Evolutionary conservation across 1,140 invertebrate genomes (phyloP).

Genomic region (Hyles vespertilio): DNA sequence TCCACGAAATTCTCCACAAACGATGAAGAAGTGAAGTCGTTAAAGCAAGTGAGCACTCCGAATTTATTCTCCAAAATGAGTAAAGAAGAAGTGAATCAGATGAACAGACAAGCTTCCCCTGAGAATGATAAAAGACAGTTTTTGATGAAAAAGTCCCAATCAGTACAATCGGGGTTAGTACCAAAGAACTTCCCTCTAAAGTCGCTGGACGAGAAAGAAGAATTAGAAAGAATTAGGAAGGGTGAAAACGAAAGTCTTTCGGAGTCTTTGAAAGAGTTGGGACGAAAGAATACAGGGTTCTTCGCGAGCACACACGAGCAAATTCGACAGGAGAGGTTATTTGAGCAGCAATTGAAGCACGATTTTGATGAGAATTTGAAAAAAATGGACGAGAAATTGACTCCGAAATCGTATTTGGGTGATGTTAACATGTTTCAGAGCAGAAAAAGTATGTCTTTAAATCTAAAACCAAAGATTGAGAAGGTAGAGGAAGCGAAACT

Average conservation of each 20-base stretch:
- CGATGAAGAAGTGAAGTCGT: slow-evolving; percentile 47
- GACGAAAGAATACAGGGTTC: slow-evolving; percentile 66
- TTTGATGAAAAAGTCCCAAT: slow-evolving; percentile 69
- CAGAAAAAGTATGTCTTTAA: slow-evolving; percentile 56
- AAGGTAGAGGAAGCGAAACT: slow-evolving; percentile 32
- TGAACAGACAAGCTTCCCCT: slow-evolving; percentile 27
- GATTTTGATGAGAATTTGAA: slow-evolving; percentile 71
- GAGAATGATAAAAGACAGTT: slow-evolving; percentile 58
- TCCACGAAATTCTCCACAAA: slow-evolving; percentile 53
- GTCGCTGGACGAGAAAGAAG: slow-evolving; percentile 53
- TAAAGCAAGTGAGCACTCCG: slow-evolving; percentile 64
- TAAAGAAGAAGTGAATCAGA: slow-evolving; percentile 46
- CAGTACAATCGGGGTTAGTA: slow-evolving; percentile 67
- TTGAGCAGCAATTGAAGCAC: slow-evolving; percentile 66
- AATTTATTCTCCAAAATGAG: slow-evolving; percentile 64
- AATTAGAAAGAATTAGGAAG: slow-evolving; percentile 10
- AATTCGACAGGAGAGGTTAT: slow-evolving; percentile 76
- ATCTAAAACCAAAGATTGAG: slow-evolving; percentile 40
- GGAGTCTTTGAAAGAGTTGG: slow-evolving; percentile 65
- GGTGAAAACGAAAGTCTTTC: slow-evolving; percentile 44
- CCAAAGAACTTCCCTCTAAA: slow-evolving; percentile 51
- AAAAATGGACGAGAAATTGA: slow-evolving; percentile 50
- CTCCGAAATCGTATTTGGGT: slow-evolving; percentile 45
- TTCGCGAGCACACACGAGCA: slow-evolving; percentile 81
- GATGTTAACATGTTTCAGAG: slow-evolving; percentile 51